Percentiles rank a stretch among this genome's conserved stretches.
These are phyloP conservation scores for Caenorhabditis afra DNA, from an alignment of 2,888 invertebrate genomes.

Conservation along the genomic window DNA sequence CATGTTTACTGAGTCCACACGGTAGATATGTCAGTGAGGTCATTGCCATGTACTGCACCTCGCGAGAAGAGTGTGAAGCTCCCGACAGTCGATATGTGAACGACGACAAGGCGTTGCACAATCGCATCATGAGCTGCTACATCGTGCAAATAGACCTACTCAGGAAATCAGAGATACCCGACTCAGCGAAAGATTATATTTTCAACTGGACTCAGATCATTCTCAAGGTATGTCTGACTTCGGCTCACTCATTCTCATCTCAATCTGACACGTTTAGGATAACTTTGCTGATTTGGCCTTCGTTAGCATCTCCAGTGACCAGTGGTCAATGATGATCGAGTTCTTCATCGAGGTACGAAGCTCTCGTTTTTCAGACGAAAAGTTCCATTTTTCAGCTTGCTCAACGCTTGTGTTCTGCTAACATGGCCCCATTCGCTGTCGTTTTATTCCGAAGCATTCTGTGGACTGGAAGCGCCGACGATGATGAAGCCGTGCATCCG, in stretches of 20 bases:
- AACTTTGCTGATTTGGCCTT: slow-evolving; percentile 5
- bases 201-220: slow-evolving; percentile 29
- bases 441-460: slow-evolving; percentile 26
- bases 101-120: slow-evolving; percentile 41
- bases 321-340: slow-evolving; percentile 35
- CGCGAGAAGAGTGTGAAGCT: slow-evolving; percentile 35
- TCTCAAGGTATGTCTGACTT: slow-evolving; percentile 40
- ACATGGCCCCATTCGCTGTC: background rate
- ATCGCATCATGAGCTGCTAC: slow-evolving; percentile 29
- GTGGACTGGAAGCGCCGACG: slow-evolving; percentile 33
- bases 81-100: slow-evolving; percentile 9
- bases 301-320: slow-evolving; percentile 8
- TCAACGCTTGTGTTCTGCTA: slow-evolving; percentile 5
- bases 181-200: slow-evolving; percentile 22
- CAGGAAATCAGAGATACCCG: slow-evolving; percentile 14
- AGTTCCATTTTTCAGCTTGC: slow-evolving; percentile 22
- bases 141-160: slow-evolving; percentile 34
- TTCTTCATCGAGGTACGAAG: slow-evolving; percentile 39
- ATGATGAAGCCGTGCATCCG: slow-evolving; percentile 35
- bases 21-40: slow-evolving; percentile 34
- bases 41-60: slow-evolving; percentile 26
- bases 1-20: slow-evolving; percentile 30
- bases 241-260: too few relatives aligned
- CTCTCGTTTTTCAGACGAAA: background rate
- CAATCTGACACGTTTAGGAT: background rate